These are phyloP conservation scores for Bombus pascuorum DNA, from an alignment of 1,140 invertebrate genomes.

Conservation along the genomic window DNA sequence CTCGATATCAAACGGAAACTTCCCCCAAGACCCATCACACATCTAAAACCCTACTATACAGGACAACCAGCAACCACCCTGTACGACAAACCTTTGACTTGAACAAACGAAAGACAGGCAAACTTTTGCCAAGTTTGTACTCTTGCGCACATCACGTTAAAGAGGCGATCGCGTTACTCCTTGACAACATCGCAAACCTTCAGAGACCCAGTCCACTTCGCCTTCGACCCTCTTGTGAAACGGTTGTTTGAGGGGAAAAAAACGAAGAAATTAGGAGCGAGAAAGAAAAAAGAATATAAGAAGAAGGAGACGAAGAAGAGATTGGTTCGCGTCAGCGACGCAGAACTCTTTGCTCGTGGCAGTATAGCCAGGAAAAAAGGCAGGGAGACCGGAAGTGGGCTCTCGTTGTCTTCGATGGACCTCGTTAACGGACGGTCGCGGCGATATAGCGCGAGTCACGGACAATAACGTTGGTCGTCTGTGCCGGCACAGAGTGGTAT, in stretches of 20 bases:
- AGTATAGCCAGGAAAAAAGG: not conserved
- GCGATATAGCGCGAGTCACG: constrained; percentile 38
- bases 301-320: not conserved
- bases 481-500: constrained; percentile 35
- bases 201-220: no score
- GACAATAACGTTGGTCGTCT: constrained; percentile 57
- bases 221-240: not conserved
- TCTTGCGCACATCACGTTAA: not conserved
- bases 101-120: not conserved
- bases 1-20: not conserved
- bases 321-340: not conserved
- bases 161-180: not conserved
- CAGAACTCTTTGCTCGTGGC: not conserved
- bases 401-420: constrained; percentile 50
- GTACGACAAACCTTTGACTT: not conserved
- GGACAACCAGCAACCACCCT: not conserved
- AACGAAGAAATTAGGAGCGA: no score
- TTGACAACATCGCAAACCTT: not conserved
- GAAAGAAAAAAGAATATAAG: not conserved
- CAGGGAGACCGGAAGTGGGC: constrained; percentile 49
- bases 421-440: constrained; percentile 52
- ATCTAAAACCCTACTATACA: not conserved
- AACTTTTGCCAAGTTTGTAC: not conserved
- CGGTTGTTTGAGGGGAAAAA: not conserved
- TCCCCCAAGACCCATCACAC: not conserved